Percentiles rank a stretch among this genome's conserved stretches.
phyloP scores from a whole-genome alignment of 1,140 invertebrate species.

The Teleogryllus occipitalis region DNA sequence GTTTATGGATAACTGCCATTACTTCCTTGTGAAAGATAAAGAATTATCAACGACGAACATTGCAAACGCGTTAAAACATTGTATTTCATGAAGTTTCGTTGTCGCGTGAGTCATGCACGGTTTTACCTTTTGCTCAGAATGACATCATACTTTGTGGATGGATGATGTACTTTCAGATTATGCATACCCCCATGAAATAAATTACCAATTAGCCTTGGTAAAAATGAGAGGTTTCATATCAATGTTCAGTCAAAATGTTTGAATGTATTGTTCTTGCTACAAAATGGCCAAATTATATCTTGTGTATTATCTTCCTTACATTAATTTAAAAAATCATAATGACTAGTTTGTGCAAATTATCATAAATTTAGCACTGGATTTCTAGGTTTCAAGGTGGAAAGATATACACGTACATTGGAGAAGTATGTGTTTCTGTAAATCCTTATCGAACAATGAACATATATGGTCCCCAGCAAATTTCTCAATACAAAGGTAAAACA shows the following conservation, averaged over 20 bases:
- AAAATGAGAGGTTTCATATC: no score
- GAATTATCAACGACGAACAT: not conserved
- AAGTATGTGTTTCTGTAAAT: conserved; percentile 87
- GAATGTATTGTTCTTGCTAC: no score
- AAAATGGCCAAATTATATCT: no score
- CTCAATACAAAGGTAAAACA: conserved; percentile 72
- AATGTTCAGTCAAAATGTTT: no score
- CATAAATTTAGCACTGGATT: not conserved
- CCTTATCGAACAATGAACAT: conserved; percentile 80
- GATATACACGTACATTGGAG: conserved; percentile 91
- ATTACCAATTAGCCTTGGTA: no score
- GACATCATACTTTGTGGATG: not conserved
- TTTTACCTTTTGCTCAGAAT: not conserved
- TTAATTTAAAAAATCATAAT: no score
- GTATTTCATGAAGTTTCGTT: not conserved
- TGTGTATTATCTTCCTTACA: no score
- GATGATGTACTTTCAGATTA: no score
- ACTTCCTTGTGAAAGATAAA: not conserved
- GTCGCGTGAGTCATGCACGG: not conserved
- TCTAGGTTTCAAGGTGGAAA: conserved; percentile 76
- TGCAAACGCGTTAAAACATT: not conserved
- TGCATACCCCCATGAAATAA: no score
- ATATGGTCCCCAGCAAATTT: conserved; percentile 69
- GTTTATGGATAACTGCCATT: not conserved
- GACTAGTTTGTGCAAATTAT: no score